Base-by-base conservation (phyloP, 1,140 invertebrate genomes). In the Ephestia elutella region DNA sequence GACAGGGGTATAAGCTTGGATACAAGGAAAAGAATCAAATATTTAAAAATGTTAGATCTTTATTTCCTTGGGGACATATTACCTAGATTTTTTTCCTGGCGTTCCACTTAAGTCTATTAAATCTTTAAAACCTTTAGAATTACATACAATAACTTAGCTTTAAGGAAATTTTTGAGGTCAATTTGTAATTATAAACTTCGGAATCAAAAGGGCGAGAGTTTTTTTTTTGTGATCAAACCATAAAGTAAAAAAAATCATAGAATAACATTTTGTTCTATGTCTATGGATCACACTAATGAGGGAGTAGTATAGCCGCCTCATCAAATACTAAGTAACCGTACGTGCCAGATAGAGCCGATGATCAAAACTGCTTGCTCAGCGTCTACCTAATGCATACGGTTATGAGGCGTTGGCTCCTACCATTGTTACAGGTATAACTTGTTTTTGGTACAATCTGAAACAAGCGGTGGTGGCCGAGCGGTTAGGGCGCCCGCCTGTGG, bases 331-430 rank as follows among this genome's bases (percentile, higher is more conserved):
- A 44, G 38, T 44, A 44, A 44, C 38, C 38, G n/a, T 44, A 44
- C 38, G 38, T 44, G 38, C 38, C n/a, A 44, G 38, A 44, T 44
- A 44, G 15, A 44, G 38, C 38, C 10, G 15, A 25, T 32, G 28
- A 54, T 54, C 51, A 54, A 54, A 54, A 32, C 25, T 30, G 51
- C 51, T 54, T 54, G 51, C 51, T 54, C 51, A 54, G 51, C 21
- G 25, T 30, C 28, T 54, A 54, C 28, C 28, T 54, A 54, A 54
- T 54, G 51, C 51, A 54, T 54, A 30, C 51, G 51, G 51, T 30
- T 54, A 54, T 25, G 51, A 28, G 51, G n/a, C 21, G 2, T 30
- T n/a, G 28, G n/a, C 11, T 17, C 21, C 28, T 32, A 54, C 51
- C 17, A 54, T 8, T 0, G 51, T 20, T 44, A 2, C 3, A 49